These are phyloP conservation scores for Melanotaenia maccullochi DNA, from an alignment of 2,797 vertebrate species.

Conservation along the genomic window DNA sequence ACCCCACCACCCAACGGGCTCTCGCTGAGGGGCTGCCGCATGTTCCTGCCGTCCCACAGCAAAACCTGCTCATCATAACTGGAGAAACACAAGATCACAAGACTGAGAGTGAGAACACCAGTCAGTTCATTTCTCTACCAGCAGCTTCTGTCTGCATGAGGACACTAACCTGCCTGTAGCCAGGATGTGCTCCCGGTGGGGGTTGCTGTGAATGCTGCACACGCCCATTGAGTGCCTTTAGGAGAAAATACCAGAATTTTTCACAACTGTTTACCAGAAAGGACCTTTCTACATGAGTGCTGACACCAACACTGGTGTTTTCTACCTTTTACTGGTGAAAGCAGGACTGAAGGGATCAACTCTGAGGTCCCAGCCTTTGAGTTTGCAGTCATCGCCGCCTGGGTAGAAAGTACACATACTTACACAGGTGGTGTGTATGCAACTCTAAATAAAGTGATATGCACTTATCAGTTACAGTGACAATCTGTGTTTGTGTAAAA, in stretches of 20 bases:
- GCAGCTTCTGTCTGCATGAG: background rate
- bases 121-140: background rate
- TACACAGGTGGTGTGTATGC: background rate
- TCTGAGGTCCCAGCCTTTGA: slow-evolving; percentile 94
- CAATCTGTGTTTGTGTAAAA: background rate
- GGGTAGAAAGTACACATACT: slow-evolving; percentile 16
- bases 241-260: slow-evolving; percentile 16
- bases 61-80: slow-evolving; percentile 95
- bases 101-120: background rate
- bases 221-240: slow-evolving; percentile 94
- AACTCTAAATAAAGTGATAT: background rate
- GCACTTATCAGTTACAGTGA: background rate
- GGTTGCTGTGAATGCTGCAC: slow-evolving; percentile 94
- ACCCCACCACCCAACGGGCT: slow-evolving; percentile 87
- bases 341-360: slow-evolving; percentile 71
- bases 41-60: slow-evolving; percentile 94
- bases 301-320: background rate
- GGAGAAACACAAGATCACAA: slow-evolving; percentile 11
- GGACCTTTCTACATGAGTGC: background rate
- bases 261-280: background rate
- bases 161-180: slow-evolving; percentile 92
- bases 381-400: slow-evolving; percentile 95
- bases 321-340: slow-evolving; percentile 87
- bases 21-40: slow-evolving; percentile 87
- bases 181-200: slow-evolving; percentile 88